Base-by-base conservation (phyloP, 2,113 vertebrate species). In the Osmerus eperlanus region DNA sequence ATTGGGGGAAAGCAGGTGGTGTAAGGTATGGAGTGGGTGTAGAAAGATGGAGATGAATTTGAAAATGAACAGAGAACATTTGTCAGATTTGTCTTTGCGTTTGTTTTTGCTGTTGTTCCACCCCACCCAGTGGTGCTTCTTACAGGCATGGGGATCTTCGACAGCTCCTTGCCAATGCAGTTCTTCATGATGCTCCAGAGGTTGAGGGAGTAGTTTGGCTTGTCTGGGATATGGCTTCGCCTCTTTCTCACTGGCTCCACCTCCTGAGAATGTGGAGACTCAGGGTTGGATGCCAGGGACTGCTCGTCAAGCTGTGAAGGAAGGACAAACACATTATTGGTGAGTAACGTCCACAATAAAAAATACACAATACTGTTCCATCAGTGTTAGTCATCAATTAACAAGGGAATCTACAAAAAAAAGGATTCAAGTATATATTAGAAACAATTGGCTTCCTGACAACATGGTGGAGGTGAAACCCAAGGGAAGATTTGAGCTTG, bases 141-240 rank as follows among this genome's bases (percentile, higher is more conserved):
- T 90, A 98, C 96, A 16, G 96, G 96, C 96, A 98, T 97, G 13
- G 96, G 96, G 77, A 98, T 98, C 89, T 97, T 97, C 41, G 96
- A 97, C 9, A 98, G 93, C 74, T 98, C 96, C 78, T 97, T 98
- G 62, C 96, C 96, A 0, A 98, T 98, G 81, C 96, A 98, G 82
- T 98, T 97, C 86, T 97, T 97, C 96, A 98, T 98, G 80, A 98
- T 95, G 89, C 96, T 97, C 96, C 96, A 98, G 41, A 98, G 85
- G 53, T 98, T 97, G 86, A 97, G 95, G 86, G 95, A 97, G 75
- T 98, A 97, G 88, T 98, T 97, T 41, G 96, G 95, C 86, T 98
- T 97, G 87, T 97, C 94, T 0, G 96, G 95, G 70, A 98, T 97
- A 58, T 93, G 91, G 18, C 91, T 92, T 81, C 97, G 92, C 81